Conservation (phyloP, 1,140 invertebrate species). For the Drosophila equinoxialis region DNA sequence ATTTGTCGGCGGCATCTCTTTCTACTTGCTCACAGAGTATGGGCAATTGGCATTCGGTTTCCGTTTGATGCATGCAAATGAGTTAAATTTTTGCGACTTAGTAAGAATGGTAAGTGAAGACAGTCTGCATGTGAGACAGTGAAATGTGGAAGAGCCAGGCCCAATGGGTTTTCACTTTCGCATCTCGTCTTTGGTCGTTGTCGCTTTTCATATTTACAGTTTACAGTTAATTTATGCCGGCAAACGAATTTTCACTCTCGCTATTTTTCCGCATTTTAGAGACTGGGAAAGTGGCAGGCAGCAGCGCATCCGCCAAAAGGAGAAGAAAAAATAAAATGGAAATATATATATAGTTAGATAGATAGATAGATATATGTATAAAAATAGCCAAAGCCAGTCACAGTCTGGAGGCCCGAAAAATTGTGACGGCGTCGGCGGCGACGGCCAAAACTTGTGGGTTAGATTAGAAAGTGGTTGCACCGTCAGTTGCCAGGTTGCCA, state of each 20-base stretch:
- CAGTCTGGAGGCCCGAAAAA: constrained; percentile 40
- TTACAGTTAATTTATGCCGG: constrained; percentile 63
- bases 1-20: constrained; percentile 22
- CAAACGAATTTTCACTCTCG: constrained; percentile 67
- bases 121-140: constrained; percentile 1
- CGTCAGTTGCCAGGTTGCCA: neutral
- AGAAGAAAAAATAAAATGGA: constrained; percentile 20
- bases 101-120: constrained; percentile 1
- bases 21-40: constrained; percentile 1
- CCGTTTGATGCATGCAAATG: constrained; percentile 26
- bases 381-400: constrained; percentile 57
- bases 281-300: constrained; percentile 50
- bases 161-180: constrained; percentile 57
- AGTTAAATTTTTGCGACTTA: constrained; percentile 7
- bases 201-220: constrained; percentile 55
- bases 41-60: constrained; percentile 12
- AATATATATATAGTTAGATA: constrained; percentile 13
- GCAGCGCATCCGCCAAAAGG: constrained; percentile 58
- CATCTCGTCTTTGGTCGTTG: constrained; percentile 36
- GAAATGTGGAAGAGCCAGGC: constrained; percentile 12
- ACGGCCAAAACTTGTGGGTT: constrained; percentile 54
- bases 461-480: constrained; percentile 64
- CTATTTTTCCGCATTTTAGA: constrained; percentile 67
- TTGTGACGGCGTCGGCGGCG: constrained; percentile 31
- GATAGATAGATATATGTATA: constrained; percentile 35